These are phyloP conservation scores for silkworm (Bombyx mori) DNA, from an alignment of 1,140 invertebrate species.

Conservation along the genomic window DNA sequence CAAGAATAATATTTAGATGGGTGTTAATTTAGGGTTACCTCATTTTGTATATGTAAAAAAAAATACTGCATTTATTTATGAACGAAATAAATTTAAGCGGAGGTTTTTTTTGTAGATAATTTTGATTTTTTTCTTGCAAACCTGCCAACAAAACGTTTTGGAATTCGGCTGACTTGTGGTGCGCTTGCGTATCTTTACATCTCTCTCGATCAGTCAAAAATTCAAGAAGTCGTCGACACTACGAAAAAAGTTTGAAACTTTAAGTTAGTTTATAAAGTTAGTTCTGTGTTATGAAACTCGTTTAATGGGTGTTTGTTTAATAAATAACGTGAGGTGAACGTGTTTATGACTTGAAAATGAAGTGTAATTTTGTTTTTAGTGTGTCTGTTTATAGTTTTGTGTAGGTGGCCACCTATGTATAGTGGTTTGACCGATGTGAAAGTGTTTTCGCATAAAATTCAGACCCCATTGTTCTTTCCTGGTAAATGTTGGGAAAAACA, in stretches of 20 bases:
- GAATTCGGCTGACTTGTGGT: slow-evolving; percentile 10
- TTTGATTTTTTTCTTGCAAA: too few species aligned
- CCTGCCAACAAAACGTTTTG: neutral
- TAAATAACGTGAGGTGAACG: slow-evolving; percentile 8
- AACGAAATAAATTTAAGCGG: too few species aligned
- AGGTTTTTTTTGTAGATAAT: too few species aligned
- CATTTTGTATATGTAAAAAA: too few species aligned
- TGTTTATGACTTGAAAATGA: slow-evolving; percentile 9
- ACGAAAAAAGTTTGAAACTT: slow-evolving; percentile 43
- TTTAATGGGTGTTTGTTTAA: slow-evolving; percentile 12
- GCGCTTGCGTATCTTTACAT: slow-evolving; percentile 14
- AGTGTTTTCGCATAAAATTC: slow-evolving; percentile 69
- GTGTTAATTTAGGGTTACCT: too few species aligned
- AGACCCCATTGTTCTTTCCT: slow-evolving; percentile 64
- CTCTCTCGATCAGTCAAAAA: slow-evolving; percentile 34
- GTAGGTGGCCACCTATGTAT: slow-evolving; percentile 61
- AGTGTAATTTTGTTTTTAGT: slow-evolving; percentile 35
- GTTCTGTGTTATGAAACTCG: slow-evolving; percentile 13
- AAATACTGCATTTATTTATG: too few species aligned
- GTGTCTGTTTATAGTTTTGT: slow-evolving; percentile 66
- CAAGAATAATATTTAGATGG: too few species aligned
- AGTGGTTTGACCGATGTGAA: slow-evolving; percentile 60
- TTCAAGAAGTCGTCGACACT: slow-evolving; percentile 51
- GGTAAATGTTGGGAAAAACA: slow-evolving; percentile 52
- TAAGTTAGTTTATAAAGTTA: slow-evolving; percentile 23